phyloP scores from a whole-genome alignment of 1,140 invertebrate genomes.

The Nasonia longicornis region DNA sequence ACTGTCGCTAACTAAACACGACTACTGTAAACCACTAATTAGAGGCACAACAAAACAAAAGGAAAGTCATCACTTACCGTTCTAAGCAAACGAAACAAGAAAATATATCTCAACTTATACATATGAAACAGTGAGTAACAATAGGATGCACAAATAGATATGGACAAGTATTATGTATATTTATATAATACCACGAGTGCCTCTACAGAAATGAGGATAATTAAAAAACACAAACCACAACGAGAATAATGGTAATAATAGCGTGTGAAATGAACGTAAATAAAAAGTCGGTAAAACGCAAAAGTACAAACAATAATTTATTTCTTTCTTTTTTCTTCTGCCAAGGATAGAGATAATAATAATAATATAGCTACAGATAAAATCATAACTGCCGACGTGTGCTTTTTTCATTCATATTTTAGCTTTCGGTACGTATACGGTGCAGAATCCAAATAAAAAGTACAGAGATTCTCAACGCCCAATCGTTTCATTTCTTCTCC shows the following conservation, averaged over 20 bases:
- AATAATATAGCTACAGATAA: constrained; percentile 67
- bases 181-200: not conserved
- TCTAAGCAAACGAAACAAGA: constrained; percentile 55
- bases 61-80: constrained; percentile 60
- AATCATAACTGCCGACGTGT: constrained; percentile 62
- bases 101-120: constrained; percentile 52
- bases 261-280: constrained; percentile 45
- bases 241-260: constrained; percentile 7
- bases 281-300: constrained; percentile 56
- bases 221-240: not conserved
- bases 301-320: constrained; percentile 70
- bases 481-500: not conserved
- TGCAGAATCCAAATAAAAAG: constrained; percentile 60
- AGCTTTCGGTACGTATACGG: constrained; percentile 14
- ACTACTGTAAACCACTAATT: not conserved
- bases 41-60: constrained; percentile 16
- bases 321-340: constrained; percentile 63
- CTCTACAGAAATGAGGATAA: not conserved
- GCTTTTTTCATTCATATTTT: constrained; percentile 1
- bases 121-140: constrained; percentile 47
- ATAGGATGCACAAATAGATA: constrained; percentile 19
- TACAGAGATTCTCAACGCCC: constrained; percentile 52
- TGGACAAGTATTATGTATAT: constrained; percentile 23
- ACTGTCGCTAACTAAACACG: not conserved
- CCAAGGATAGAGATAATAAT: constrained; percentile 49